A percentile compares a stretch with the other conserved stretches of the same genome.
These are phyloP conservation scores for Diorhabda elongata DNA, from an alignment of 1,140 invertebrate genomes.

Conservation along the genomic window DNA sequence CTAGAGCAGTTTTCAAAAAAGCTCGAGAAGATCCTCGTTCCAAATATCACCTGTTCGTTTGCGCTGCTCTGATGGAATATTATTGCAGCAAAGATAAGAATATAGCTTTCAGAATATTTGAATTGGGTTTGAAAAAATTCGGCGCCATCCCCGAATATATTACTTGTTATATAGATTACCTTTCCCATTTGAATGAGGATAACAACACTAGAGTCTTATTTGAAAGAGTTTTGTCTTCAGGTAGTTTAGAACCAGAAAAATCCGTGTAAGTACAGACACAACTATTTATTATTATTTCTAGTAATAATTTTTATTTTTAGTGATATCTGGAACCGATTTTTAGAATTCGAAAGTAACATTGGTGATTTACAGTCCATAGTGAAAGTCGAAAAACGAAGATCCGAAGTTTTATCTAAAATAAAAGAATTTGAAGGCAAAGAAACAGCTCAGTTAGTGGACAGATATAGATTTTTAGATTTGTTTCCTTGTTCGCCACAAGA, in stretches of 20 bases:
- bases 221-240: conserved; percentile 91
- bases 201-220: conserved; percentile 98
- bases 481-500: conserved; percentile 88
- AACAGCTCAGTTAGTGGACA: conserved; percentile 90
- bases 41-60: conserved; percentile 91
- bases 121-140: conserved; percentile 96
- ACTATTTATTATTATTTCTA: neutral
- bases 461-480: conserved; percentile 92
- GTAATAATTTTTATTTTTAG: conserved; percentile 47
- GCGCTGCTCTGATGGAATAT: conserved; percentile 98
- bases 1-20: conserved; percentile 89
- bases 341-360: conserved; percentile 98
- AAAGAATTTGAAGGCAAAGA: conserved; percentile 97
- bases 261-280: conserved; percentile 66
- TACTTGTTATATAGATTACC: conserved; percentile 92
- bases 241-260: conserved; percentile 86
- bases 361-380: conserved; percentile 96
- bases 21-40: conserved; percentile 86
- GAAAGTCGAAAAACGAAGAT: conserved; percentile 92
- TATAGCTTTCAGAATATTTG: conserved; percentile 97
- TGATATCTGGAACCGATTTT: conserved; percentile 97
- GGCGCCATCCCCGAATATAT: conserved; percentile 92
- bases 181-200: conserved; percentile 98
- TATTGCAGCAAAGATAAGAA: conserved; percentile 99
- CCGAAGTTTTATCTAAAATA: conserved; percentile 87